Conservation (phyloP, 2,888 invertebrate species). For the Pristionchus entomophagus region DNA sequence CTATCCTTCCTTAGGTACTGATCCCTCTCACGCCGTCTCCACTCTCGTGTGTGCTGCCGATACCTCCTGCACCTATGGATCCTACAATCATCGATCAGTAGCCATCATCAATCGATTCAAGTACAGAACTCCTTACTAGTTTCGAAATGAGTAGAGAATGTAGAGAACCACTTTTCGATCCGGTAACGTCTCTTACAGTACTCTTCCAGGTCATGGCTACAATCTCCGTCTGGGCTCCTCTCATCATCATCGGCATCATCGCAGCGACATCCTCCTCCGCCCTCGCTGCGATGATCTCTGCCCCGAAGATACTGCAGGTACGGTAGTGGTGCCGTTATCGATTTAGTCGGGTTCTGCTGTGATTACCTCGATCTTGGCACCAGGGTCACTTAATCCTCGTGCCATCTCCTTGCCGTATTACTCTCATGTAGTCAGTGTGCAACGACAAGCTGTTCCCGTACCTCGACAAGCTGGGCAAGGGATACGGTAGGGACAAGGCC, state of each 20-base stretch:
- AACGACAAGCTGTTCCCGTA: conserved; percentile 94
- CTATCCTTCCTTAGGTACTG: not conserved
- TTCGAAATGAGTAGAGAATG: too few relatives aligned
- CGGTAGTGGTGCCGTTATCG: too few relatives aligned
- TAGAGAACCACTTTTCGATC: too few relatives aligned
- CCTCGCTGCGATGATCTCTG: conserved; percentile 92
- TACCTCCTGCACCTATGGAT: conserved; percentile 84
- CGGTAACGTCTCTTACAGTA: too few relatives aligned
- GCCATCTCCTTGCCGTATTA: too few relatives aligned
- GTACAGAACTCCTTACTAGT: not conserved
- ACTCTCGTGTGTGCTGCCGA: not conserved
- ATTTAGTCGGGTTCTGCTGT: too few relatives aligned
- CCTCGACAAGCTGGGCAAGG: conserved; percentile 85
- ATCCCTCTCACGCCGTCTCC: not conserved
- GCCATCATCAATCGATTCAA: conserved; percentile 47
- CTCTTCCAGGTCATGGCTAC: conserved; percentile 50
- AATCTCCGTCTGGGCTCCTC: conserved; percentile 81
- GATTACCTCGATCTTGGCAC: too few relatives aligned
- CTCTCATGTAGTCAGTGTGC: conserved; percentile 87
- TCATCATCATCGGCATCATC: conserved; percentile 95
- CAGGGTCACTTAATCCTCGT: too few relatives aligned
- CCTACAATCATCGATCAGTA: conserved; percentile 86
- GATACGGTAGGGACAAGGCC: conserved; percentile 79
- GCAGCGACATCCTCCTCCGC: conserved; percentile 96
- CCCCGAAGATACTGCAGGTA: conserved; percentile 83